Percentiles rank a stretch among this genome's conserved stretches.
Conservation (phyloP, 1,140 invertebrate species). For the Berghia stephanieae region DNA sequence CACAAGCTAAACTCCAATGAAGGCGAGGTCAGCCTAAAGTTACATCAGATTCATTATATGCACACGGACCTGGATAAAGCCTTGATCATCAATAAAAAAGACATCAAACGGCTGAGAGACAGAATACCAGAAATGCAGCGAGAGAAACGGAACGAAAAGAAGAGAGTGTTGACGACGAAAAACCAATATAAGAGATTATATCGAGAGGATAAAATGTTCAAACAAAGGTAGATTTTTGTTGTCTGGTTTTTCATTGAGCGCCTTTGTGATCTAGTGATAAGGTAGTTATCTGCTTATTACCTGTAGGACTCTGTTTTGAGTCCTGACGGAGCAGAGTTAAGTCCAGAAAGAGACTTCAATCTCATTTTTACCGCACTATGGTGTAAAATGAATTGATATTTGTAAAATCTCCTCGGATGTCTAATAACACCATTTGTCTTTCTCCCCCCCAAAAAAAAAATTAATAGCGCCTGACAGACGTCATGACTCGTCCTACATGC, state of each 20-base stretch:
- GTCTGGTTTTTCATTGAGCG: too few species aligned
- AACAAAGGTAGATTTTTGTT: background rate
- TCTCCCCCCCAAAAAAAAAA: too few species aligned
- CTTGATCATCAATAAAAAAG: background rate
- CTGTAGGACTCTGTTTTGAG: background rate
- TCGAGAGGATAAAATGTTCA: slow-evolving; percentile 10
- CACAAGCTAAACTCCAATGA: slow-evolving; percentile 18
- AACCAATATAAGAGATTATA: background rate
- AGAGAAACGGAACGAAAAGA: slow-evolving; percentile 10
- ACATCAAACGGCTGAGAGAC: slow-evolving; percentile 3
- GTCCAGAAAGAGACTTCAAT: background rate
- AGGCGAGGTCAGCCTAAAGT: background rate
- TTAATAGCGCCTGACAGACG: too few species aligned
- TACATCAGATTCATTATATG: slow-evolving; percentile 25
- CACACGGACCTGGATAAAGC: background rate
- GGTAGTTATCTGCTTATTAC: background rate
- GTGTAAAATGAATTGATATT: too few species aligned
- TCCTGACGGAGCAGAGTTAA: background rate
- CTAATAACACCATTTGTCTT: too few species aligned
- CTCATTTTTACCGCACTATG: too few species aligned
- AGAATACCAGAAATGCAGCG: slow-evolving; percentile 22
- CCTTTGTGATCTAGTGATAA: too few species aligned
- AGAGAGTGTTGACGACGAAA: slow-evolving; percentile 3
- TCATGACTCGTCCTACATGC: too few species aligned
- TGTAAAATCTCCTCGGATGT: too few species aligned